These are phyloP conservation scores for Galerucella pusilla DNA, from an alignment of 2,888 invertebrate genomes.

Conservation along the genomic window DNA sequence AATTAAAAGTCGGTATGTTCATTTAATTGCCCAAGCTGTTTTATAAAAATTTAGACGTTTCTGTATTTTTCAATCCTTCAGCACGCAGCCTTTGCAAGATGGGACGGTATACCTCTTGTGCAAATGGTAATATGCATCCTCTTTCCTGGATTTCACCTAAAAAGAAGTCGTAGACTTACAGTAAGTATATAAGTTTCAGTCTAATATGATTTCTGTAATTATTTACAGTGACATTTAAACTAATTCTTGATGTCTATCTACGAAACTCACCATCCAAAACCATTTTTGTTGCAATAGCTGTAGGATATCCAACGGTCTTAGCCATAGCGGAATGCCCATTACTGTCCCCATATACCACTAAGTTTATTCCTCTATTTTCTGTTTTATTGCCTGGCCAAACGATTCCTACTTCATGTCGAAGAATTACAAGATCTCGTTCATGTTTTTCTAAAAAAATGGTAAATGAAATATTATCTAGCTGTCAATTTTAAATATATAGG, in stretches of 20 bases:
- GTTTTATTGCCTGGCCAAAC: conserved; percentile 88
- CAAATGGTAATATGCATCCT: conserved; percentile 92
- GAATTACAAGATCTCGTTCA: conserved; percentile 93
- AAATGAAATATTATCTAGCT: background rate
- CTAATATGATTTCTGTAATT: too few species aligned
- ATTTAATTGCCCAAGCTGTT: background rate
- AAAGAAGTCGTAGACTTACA: conserved; percentile 8
- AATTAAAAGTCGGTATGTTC: background rate
- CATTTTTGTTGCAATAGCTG: conserved; percentile 98
- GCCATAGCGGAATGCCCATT: conserved; percentile 96
- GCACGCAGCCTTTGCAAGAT: conserved; percentile 86
- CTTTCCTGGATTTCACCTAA: conserved; percentile 95
- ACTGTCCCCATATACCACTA: conserved; percentile 88
- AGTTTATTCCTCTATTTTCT: conserved; percentile 85
- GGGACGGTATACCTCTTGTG: conserved; percentile 92
- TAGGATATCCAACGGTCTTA: conserved; percentile 90
- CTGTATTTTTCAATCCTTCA: conserved; percentile 83
- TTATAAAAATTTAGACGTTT: conserved; percentile 70
- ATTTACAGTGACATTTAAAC: too few species aligned
- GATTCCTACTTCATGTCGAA: conserved; percentile 93
- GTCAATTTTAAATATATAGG: too few species aligned
- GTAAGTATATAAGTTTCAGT: too few species aligned
- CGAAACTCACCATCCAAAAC: conserved; percentile 84
- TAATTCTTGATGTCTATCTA: background rate
- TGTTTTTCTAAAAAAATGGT: conserved; percentile 68